Evolutionary conservation across 1,140 invertebrate genomes (phyloP).

Genomic region (Lutraria rhynchaena): DNA sequence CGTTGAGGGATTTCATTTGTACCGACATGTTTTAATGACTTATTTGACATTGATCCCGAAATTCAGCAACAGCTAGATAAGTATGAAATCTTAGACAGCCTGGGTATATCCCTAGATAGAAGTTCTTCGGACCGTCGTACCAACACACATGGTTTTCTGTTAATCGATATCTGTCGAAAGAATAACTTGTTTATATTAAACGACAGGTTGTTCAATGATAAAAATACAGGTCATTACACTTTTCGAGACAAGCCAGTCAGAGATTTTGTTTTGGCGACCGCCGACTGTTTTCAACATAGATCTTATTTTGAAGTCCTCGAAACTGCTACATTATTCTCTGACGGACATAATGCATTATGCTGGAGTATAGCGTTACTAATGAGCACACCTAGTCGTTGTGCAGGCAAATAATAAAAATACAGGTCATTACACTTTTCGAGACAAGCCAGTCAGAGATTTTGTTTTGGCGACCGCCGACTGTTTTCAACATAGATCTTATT

Average conservation of each 20-base stretch:
- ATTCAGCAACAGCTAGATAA: too few species aligned
- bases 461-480: not conserved
- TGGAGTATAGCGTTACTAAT: too few species aligned
- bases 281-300: not conserved
- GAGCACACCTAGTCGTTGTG: too few species aligned
- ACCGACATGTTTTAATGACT: too few species aligned
- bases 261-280: not conserved
- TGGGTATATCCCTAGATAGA: not conserved
- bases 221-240: not conserved
- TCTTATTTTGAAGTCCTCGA: not conserved
- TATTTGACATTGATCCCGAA: too few species aligned
- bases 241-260: not conserved
- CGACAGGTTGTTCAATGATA: not conserved
- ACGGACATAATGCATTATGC: too few species aligned
- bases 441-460: not conserved
- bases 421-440: not conserved
- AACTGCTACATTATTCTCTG: too few species aligned
- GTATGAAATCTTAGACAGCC: not conserved
- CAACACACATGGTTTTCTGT: not conserved
- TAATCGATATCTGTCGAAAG: not conserved
- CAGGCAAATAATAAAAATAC: too few species aligned
- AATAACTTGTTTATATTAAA: too few species aligned
- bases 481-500: not conserved
- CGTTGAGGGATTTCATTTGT: too few species aligned
- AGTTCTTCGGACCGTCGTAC: not conserved